phyloP scores from a whole-genome alignment of 2,113 vertebrate genomes.

The Semnornis frantzii region DNA sequence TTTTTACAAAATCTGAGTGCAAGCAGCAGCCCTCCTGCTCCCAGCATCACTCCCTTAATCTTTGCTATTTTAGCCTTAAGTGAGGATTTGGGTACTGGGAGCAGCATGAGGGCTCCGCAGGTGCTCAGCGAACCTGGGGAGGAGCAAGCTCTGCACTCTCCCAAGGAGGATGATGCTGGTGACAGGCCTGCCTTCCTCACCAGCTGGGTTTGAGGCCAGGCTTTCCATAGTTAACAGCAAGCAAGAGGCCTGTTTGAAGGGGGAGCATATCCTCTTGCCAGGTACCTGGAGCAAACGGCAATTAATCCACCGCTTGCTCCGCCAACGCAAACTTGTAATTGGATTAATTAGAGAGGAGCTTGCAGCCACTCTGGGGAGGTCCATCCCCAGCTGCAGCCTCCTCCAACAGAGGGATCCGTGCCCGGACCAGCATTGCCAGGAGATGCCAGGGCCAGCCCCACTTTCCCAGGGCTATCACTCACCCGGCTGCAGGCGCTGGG shows the following conservation, averaged over 20 bases:
- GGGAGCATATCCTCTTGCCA: background rate
- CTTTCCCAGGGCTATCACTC: background rate
- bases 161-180: background rate
- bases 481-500: accelerated
- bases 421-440: accelerated
- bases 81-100: background rate
- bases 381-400: background rate
- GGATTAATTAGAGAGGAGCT: constrained; percentile 23
- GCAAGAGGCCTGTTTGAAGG: background rate
- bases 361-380: background rate
- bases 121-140: accelerated
- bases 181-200: background rate
- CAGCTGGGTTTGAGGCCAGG: background rate
- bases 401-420: accelerated
- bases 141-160: background rate
- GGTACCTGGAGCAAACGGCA: constrained; percentile 34
- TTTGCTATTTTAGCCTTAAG: background rate
- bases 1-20: background rate
- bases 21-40: background rate
- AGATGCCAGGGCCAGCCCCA: background rate
- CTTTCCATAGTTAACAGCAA: background rate
- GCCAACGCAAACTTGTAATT: background rate
- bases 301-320: background rate
- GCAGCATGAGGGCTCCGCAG: background rate
- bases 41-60: background rate